A percentile compares a stretch with the other conserved stretches of the same genome.
These are phyloP conservation scores for Trematocara marginatum DNA, from an alignment of 2,113 vertebrate species.

Conservation along the genomic window DNA sequence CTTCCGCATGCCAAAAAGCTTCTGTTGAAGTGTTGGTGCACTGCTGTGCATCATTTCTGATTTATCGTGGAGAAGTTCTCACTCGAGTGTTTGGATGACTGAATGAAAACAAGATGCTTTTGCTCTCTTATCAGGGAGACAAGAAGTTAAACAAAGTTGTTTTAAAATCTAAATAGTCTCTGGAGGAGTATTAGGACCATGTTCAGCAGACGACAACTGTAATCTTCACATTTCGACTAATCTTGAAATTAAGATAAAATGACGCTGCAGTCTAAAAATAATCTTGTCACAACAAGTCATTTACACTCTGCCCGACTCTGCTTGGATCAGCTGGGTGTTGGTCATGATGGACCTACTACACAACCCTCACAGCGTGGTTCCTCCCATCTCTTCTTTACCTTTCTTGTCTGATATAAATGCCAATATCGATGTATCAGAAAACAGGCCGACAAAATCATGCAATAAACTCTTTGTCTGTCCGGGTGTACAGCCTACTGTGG, in stretches of 20 bases:
- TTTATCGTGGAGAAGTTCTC: not conserved
- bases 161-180: not conserved
- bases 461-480: not conserved
- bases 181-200: not conserved
- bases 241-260: not conserved
- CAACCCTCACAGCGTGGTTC: accelerated
- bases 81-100: not conserved
- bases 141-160: not conserved
- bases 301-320: not conserved
- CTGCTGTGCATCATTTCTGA: not conserved
- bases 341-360: not conserved
- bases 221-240: not conserved
- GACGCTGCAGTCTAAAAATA: not conserved
- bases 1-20: not conserved
- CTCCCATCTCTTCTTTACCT: not conserved
- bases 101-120: not conserved
- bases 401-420: not conserved
- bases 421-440: not conserved
- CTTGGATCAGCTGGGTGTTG: not conserved
- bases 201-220: not conserved
- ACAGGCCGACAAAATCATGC: not conserved
- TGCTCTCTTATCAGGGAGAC: not conserved
- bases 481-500: not conserved
- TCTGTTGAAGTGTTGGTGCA: not conserved
- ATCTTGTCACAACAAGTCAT: not conserved